A percentile compares a stretch with the other conserved stretches of the same genome.
Conservation (phyloP, 2,797 vertebrate species). For the Bradypodion ventrale region DNA sequence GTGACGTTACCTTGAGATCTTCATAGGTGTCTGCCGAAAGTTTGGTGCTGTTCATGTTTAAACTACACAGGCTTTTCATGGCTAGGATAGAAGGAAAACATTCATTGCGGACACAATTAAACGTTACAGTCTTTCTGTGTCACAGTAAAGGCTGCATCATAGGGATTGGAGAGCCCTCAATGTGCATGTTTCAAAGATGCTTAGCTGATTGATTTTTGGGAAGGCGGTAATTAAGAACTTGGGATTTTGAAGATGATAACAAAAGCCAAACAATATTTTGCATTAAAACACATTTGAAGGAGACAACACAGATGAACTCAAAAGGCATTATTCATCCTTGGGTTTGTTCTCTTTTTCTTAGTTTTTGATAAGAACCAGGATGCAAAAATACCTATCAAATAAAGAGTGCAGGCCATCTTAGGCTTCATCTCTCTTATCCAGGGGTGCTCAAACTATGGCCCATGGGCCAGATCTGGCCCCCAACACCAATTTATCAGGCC, state of each 20-base stretch:
- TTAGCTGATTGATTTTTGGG: not conserved
- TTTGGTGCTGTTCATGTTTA: conserved; percentile 99
- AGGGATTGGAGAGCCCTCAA: too few species aligned
- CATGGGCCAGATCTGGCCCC: too few species aligned
- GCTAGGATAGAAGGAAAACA: conserved; percentile 75
- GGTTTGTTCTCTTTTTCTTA: not conserved
- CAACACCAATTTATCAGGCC: too few species aligned
- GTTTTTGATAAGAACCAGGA: not conserved
- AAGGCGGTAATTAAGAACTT: not conserved
- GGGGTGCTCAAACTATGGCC: too few species aligned
- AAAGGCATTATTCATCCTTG: too few species aligned
- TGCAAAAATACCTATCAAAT: not conserved
- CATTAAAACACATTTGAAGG: not conserved
- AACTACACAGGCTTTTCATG: conserved; percentile 98
- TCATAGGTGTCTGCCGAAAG: conserved; percentile 97
- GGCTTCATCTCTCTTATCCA: not conserved
- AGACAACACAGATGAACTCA: not conserved
- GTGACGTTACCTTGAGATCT: conserved; percentile 92
- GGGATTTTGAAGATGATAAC: not conserved
- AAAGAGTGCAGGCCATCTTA: not conserved
- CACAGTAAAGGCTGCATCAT: too few species aligned
- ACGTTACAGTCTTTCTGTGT: not conserved
- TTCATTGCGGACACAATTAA: not conserved
- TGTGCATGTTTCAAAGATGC: too few species aligned
- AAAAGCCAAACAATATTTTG: not conserved